phyloP scores from a whole-genome alignment of 2,797 vertebrate species.

The Trematomus bernacchii region DNA sequence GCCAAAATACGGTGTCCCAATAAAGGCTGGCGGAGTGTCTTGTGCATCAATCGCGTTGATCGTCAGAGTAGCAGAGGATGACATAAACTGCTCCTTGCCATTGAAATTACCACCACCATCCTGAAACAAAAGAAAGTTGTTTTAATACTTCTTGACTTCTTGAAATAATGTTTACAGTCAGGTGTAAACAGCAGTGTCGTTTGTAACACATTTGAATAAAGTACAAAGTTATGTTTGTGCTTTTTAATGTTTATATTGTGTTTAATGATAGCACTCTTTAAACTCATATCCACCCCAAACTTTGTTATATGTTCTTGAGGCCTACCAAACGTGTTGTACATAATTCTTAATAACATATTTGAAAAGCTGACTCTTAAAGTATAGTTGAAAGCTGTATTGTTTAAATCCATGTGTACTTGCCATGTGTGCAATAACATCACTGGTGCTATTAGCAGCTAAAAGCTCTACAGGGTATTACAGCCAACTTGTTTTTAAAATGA shows the following conservation, averaged over 20 bases:
- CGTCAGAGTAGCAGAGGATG: conserved; percentile 91
- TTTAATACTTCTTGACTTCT: background rate
- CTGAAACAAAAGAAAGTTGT: conserved; percentile 74
- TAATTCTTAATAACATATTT: background rate
- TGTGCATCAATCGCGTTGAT: conserved; percentile 94
- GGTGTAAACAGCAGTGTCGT: background rate
- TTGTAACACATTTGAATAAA: background rate
- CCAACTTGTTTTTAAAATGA: background rate
- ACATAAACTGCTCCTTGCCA: conserved; percentile 90
- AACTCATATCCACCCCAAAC: background rate
- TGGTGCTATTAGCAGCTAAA: background rate
- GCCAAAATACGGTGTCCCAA: conserved; percentile 94
- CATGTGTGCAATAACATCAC: background rate
- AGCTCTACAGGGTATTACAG: background rate
- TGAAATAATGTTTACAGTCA: background rate
- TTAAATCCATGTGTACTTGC: background rate
- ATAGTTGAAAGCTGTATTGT: background rate
- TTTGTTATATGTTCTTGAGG: background rate
- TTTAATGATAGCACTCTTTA: background rate
- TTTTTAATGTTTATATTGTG: background rate
- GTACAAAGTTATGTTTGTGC: background rate
- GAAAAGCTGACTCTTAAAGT: background rate
- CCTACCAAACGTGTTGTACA: background rate
- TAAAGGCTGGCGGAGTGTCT: conserved; percentile 92
- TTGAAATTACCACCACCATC: conserved; percentile 94